Conservation (phyloP, 2,113 vertebrate species). For the Eptesicus fuscus region DNA sequence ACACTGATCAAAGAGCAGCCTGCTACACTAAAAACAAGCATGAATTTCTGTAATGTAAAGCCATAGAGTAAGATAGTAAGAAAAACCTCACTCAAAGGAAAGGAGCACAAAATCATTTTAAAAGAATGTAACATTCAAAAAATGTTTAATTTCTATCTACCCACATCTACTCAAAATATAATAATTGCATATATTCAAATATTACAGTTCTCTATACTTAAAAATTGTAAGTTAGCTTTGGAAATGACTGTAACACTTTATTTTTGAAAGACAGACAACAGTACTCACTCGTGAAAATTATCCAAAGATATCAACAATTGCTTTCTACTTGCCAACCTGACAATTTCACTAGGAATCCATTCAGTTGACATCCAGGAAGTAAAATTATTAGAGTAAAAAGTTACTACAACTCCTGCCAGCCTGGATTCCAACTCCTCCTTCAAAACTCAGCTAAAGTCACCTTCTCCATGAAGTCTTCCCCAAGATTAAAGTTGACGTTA, state of each 20-base stretch:
- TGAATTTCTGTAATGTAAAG: background rate
- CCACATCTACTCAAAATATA: background rate
- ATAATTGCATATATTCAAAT: background rate
- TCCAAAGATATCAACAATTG: background rate
- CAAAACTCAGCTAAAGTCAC: background rate
- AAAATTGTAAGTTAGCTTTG: background rate
- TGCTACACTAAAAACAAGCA: background rate
- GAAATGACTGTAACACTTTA: background rate
- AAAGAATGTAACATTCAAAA: conserved; percentile 4
- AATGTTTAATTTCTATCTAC: background rate
- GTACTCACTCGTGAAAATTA: background rate
- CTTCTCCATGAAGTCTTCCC: background rate
- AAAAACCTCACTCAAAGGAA: background rate
- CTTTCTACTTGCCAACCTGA: background rate
- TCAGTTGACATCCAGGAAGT: background rate
- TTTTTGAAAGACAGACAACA: background rate
- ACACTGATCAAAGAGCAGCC: background rate
- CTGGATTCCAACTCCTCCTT: background rate
- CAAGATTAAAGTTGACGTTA: background rate
- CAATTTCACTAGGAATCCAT: background rate
- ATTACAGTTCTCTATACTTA: background rate
- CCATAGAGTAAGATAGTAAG: background rate
- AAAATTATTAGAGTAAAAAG: conserved; percentile 8
- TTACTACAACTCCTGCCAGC: background rate
- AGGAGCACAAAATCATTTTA: background rate